These are phyloP conservation scores for Erpobdella octoculata DNA, from an alignment of 2,888 invertebrate genomes.

Conservation along the genomic window DNA sequence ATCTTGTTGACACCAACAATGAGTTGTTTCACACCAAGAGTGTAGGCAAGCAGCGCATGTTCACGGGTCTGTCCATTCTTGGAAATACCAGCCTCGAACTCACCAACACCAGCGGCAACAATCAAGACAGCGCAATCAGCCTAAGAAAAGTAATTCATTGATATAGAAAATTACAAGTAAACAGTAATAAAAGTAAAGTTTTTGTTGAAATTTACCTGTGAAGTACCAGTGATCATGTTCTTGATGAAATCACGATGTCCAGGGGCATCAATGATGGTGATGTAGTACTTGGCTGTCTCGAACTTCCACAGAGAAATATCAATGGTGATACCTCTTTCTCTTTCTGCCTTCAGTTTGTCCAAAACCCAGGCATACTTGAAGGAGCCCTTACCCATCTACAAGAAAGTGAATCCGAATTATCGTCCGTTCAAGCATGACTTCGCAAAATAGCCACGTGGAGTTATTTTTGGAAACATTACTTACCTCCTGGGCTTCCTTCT, in stretches of 20 bases:
- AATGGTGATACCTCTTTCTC: constrained; percentile 98
- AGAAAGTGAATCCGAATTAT: too few relatives aligned
- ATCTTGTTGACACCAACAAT: constrained; percentile 99
- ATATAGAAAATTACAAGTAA: too few relatives aligned
- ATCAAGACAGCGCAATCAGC: constrained; percentile 98
- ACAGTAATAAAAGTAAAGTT: too few relatives aligned
- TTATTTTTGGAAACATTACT: too few relatives aligned
- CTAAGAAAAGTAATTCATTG: too few relatives aligned
- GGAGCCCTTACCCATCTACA: constrained; percentile 92
- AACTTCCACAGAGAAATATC: constrained; percentile 98
- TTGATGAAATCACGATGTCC: constrained; percentile 99
- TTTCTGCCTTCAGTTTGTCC: constrained; percentile 99
- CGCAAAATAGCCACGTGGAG: too few relatives aligned
- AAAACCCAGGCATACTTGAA: constrained; percentile 99
- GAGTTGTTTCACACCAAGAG: constrained; percentile 96
- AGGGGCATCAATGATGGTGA: constrained; percentile 98
- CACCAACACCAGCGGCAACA: constrained; percentile 97
- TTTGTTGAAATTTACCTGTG: too few relatives aligned
- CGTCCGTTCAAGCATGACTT: too few relatives aligned
- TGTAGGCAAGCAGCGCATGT: constrained; percentile 94
- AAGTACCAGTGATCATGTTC: constrained; percentile 98
- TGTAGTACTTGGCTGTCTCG: constrained; percentile 87
- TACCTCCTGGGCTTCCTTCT: constrained; percentile 94
- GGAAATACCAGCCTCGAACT: constrained; percentile 98
- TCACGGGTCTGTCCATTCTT: constrained; percentile 99